Evolutionary conservation across 2,113 vertebrate genomes (phyloP).

Genomic region (Ellobius talpinus): DNA sequence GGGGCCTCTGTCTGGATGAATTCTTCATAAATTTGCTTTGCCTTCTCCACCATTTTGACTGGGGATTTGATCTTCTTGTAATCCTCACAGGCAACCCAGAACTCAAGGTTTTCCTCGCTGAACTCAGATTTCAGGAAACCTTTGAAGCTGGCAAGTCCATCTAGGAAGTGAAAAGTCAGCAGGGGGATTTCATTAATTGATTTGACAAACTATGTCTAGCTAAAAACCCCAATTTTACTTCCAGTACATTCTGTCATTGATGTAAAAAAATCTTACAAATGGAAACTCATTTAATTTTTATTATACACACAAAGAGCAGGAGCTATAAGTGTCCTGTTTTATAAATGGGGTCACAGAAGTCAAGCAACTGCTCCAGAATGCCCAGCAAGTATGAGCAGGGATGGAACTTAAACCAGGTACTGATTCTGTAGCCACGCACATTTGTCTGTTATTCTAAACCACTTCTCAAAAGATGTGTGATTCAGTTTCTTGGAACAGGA

Average conservation of each 20-base stretch:
- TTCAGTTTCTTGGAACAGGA: not conserved
- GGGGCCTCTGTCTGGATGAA: conserved; percentile 96
- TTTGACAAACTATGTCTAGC: not conserved
- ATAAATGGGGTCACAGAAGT: not conserved
- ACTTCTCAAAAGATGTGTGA: not conserved
- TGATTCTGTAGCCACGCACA: not conserved
- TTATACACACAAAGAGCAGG: not conserved
- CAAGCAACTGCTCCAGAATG: not conserved
- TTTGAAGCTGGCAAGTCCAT: conserved; percentile 92
- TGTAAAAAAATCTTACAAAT: not conserved
- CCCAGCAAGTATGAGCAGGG: not conserved
- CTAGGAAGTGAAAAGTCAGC: conserved; percentile 80
- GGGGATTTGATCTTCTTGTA: conserved; percentile 95
- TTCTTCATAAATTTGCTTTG: conserved; percentile 96
- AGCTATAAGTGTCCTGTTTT: not conserved
- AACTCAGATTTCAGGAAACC: conserved; percentile 97
- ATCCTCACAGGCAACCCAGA: conserved; percentile 97
- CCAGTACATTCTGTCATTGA: not conserved
- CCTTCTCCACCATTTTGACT: conserved; percentile 91
- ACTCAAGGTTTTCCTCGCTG: conserved; percentile 97
- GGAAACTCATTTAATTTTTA: not conserved
- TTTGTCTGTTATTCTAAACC: not conserved
- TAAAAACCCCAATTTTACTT: not conserved
- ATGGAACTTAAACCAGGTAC: not conserved
- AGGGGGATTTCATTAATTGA: not conserved